Base-by-base conservation (phyloP, 2,797 vertebrate genomes). In the Diplodus puntazzo region DNA sequence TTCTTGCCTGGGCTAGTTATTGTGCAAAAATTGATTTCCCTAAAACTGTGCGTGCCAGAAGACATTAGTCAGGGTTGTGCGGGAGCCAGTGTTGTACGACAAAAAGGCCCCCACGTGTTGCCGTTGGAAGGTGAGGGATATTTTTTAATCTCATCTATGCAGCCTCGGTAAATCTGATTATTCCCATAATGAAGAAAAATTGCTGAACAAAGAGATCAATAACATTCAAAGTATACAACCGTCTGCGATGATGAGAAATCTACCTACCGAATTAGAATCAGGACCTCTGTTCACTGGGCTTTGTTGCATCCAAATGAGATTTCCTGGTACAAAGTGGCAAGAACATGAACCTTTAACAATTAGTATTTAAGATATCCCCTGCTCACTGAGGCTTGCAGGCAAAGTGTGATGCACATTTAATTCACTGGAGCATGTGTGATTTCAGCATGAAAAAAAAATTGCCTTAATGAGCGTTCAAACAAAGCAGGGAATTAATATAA, bases 21-120 rank as follows among this genome's bases (percentile, higher is more conserved):
- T 94, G 93, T 93, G 90, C 85, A 88, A 84, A 87, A 94, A 95
- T 94, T 88, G 93, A 96, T 95, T 94, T 91, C 83, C 87, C 81
- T 91, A 93, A 94, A 94, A 91, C 83, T 83, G 80, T 34, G 69
- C 75, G 81, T 93, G 95, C 92, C 89, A 94, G 88, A 92, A 93
- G 85, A 89, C 92, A 95, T 96, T 95, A 94, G 88, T 95, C 93
- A 95, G 93, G 84, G 21, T 87, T 91, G 90, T 93, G 90, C 76
- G 69, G 52, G 59, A 86, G 91, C 89, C 92, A 90, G 30, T 78
- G 66, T 78, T 80, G 82, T 88, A 86, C 79, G 81, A 64, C 27
- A 34, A 34, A 34, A 53, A 88, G 57, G 73, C 62, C 75, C 84
- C 82, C 79, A 81, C 78, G 64, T 89, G 89, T 89, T 88, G 87